Base-by-base conservation (phyloP, 1,140 invertebrate genomes). In the Lepidurus packardi region DNA sequence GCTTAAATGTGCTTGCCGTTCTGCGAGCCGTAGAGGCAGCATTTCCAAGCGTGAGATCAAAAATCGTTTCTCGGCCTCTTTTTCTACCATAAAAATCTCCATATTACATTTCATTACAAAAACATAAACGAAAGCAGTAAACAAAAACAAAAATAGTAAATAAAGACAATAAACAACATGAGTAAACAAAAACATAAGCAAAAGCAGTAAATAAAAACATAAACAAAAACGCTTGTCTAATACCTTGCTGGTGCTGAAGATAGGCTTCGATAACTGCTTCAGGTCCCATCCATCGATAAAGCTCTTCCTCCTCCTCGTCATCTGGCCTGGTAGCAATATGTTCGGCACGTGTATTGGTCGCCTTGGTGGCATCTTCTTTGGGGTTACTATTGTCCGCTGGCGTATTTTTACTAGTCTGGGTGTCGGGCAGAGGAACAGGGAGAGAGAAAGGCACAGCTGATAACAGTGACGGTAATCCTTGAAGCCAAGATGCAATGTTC, bases 181-280 rank as follows among this genome's bases (percentile, higher is more conserved):
- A n/a, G 73, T 41, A 34, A 73, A n/a, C n/a, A 80, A 16, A 80
- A 76, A 73, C 73, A 73, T 73, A 24, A 47, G 16, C 74, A 75
- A 75, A 21, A 1, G 43, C 3, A 42, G n/a, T 73, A n/a, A 73
- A n/a, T 11, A 80, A 16, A 25, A 25, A 25, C 25, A 25, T 25
- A 25, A 25, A 25, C 25, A 25, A 25, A 34, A 73, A 11, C 11
- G n/a, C 34, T 53, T n/a, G 9, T 25, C 1, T 73, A 73, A 25
- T 81, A 86, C 86, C 86, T 82, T 83, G 81, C 76, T 81, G 77
- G 81, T 86, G 82, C 78, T 81, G 81, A 75, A 85, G 83, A 79
- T 86, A 86, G 4, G 85, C 81, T 73, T 85, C 84, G 80, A 86
- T 83, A 7, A 86, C 79, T n/a, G 82, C 82, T 78, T 85, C 85